These are phyloP conservation scores for Acropora tenuis DNA, from an alignment of 64 coral and sea anemone genomes.

Conservation along the genomic window DNA sequence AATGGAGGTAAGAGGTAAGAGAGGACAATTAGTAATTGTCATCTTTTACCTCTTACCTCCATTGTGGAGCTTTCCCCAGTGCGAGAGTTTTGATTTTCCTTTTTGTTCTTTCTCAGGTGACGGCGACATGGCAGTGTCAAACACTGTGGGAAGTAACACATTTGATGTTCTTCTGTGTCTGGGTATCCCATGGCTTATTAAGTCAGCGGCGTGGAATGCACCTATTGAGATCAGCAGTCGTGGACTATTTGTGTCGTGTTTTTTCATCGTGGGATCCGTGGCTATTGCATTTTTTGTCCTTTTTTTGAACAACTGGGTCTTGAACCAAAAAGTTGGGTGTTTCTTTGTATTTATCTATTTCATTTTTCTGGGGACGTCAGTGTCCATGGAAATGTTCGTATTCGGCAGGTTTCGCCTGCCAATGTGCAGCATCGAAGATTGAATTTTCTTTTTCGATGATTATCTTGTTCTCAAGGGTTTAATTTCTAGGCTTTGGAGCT, in stretches of 20 bases:
- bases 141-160: slow-evolving; percentile 93
- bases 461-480: background rate
- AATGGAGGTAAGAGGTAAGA: no score
- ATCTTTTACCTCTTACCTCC: no score
- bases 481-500: background rate
- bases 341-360: slow-evolving; percentile 87
- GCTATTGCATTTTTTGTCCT: slow-evolving; percentile 88
- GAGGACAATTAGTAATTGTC: no score
- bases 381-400: slow-evolving; percentile 83
- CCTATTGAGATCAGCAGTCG: slow-evolving; percentile 87
- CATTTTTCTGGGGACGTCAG: slow-evolving; percentile 84
- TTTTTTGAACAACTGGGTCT: slow-evolving; percentile 82
- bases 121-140: slow-evolving; percentile 82
- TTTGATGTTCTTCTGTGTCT: slow-evolving; percentile 95
- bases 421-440: slow-evolving; percentile 86
- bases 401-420: slow-evolving; percentile 91
- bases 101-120: slow-evolving; percentile 57
- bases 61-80: no score
- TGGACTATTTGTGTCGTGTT: slow-evolving; percentile 88
- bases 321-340: slow-evolving; percentile 89
- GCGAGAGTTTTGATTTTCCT: no score
- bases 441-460: background rate
- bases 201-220: slow-evolving; percentile 85
- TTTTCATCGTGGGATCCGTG: slow-evolving; percentile 94
- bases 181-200: slow-evolving; percentile 91